Percentiles rank a stretch among this genome's conserved stretches.
Conservation (phyloP, 1,140 invertebrate genomes). For the Octopus sinensis region DNA sequence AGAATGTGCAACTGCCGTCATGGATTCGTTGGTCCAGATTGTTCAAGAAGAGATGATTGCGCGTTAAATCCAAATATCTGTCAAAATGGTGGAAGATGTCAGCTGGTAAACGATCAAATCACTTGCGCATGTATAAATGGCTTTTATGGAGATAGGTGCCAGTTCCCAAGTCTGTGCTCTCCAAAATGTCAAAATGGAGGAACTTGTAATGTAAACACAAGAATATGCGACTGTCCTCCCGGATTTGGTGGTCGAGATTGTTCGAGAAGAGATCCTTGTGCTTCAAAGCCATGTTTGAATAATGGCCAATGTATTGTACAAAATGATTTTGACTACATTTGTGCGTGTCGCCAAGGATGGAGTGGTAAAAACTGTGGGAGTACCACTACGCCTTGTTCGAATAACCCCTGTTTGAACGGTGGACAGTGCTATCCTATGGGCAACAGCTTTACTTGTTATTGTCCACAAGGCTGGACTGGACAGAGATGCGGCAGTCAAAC, state of each 20-base stretch:
- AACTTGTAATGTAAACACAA: background rate
- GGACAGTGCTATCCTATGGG: background rate
- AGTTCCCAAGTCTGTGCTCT: no score
- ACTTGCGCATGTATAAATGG: no score
- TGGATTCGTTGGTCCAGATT: no score
- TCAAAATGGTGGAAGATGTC: no score
- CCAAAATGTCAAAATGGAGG: no score
- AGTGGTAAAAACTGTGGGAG: background rate
- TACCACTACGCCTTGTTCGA: background rate
- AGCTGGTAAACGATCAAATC: no score
- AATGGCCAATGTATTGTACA: background rate
- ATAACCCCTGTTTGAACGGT: conserved; percentile 2
- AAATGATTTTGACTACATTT: background rate
- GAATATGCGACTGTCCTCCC: background rate
- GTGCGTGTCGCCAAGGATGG: background rate
- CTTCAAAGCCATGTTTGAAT: background rate
- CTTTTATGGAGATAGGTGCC: no score
- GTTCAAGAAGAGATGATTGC: no score
- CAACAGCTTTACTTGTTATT: conserved; percentile 1
- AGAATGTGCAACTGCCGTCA: no score
- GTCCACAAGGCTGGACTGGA: conserved; percentile 14
- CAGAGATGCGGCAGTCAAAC: background rate
- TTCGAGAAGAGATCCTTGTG: background rate
- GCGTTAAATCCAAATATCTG: no score
- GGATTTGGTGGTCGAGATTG: background rate